Evolutionary conservation across 2,888 invertebrate species (phyloP), one percentile per base, ranked within the genome.

Genomic region (Pseudococcus viburni): DNA sequence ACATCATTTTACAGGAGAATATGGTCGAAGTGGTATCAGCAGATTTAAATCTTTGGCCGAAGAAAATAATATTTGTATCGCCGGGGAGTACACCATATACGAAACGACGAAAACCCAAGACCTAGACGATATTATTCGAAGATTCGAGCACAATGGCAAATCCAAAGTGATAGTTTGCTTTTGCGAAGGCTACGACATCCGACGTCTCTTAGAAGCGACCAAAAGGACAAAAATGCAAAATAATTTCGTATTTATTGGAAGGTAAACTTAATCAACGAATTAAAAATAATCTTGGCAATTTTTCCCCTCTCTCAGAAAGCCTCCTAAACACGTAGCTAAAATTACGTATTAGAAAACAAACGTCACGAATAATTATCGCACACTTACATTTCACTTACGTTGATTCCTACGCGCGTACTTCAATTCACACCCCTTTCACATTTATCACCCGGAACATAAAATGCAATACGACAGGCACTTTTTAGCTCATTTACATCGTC

Each of bases 1-100:
- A 3, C 26, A 2, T 33, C 11, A 0, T 83, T 85, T 91, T 92
- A 8, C 92, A 95, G 95, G 95, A 90, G 95, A 95, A 92, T 96
- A 96, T 91, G 96, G 96, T 0, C 94, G 94, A 90, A 94, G 94
- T 89, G 95, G 95, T 39, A 95, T 95, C 91, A 94, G 95, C 90
- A 95, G 94, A 84, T 96, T 96, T 92, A 93, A 94, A 46, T 94
- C 94, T 91, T 92, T 95, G 90, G 95, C 95, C 15, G 94, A 94
- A 90, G 92, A 93, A 89, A 51, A 51, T 4, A 93, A 93, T 87
- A 94, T 96, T 84, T 96, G 96, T 92, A 94, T 96, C 89, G 95
- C 95, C 6, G 93, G 94, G 89, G 94, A 94, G 90, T 94, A 94
- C 90, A 94, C 94, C 4, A 93, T 95, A 42, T 91, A 94, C 42